A percentile compares a stretch with the other conserved stretches of the same genome.
phyloP scores from a whole-genome alignment of 2,113 vertebrate genomes.

The Picathartes gymnocephalus region DNA sequence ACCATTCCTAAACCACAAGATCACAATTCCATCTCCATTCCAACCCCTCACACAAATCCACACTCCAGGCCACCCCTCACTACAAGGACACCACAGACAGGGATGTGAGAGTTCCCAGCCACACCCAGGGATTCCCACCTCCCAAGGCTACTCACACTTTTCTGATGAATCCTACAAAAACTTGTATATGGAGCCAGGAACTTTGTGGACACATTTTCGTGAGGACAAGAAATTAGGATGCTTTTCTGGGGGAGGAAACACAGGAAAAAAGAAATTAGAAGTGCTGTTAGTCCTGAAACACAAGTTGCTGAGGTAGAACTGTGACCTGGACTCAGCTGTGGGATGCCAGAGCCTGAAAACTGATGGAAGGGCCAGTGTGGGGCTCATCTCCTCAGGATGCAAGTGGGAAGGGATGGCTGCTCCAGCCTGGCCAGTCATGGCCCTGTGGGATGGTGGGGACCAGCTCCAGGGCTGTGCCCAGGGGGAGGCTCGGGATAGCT shows the following conservation, averaged over 20 bases:
- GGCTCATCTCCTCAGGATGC: not conserved
- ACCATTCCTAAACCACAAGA: not conserved
- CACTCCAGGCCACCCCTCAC: not conserved
- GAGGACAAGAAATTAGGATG: conserved; percentile 74
- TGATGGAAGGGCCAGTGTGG: fast-evolving
- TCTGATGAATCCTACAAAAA: conserved; percentile 72
- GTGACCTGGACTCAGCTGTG: too few relatives aligned
- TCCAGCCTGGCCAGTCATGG: not conserved
- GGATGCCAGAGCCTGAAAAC: not conserved
- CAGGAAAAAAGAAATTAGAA: not conserved
- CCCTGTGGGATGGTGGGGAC: fast-evolving
- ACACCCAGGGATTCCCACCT: not conserved
- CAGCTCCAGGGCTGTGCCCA: not conserved
- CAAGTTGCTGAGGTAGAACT: fast-evolving
- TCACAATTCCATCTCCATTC: not conserved
- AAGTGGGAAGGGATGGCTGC: not conserved
- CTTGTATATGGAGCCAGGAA: conserved; percentile 72
- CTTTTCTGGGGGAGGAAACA: conserved; percentile 64
- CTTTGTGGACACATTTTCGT: conserved; percentile 69
- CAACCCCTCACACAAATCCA: not conserved
- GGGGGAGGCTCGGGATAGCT: fast-evolving
- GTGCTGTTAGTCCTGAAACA: not conserved
- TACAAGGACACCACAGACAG: fast-evolving
- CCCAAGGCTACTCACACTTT: conserved; percentile 69
- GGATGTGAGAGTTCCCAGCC: fast-evolving